Percentiles rank a stretch among this genome's conserved stretches.
Evolutionary conservation across 2,797 vertebrate species (phyloP).

Genomic region (Champsocephalus gunnari): DNA sequence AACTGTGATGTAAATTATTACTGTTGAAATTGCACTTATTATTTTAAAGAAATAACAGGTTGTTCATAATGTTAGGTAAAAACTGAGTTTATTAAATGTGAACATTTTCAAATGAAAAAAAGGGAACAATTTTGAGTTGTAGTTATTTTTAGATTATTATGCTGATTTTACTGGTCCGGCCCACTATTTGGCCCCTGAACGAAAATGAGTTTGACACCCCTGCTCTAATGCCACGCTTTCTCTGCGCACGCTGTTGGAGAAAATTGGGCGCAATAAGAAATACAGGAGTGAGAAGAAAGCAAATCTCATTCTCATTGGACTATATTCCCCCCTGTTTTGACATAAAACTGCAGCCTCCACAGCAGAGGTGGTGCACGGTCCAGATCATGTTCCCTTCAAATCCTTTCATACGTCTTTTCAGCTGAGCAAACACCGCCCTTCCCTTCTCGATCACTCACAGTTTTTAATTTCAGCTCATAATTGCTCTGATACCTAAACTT

Average conservation of each 20-base stretch:
- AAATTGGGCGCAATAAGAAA: constrained; percentile 8
- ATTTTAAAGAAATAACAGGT: no score
- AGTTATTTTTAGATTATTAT: no score
- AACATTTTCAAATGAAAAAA: no score
- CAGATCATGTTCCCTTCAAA: constrained; percentile 43
- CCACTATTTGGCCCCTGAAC: no score
- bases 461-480: constrained; percentile 59
- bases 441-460: constrained; percentile 9
- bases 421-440: constrained; percentile 29
- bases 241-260: constrained; percentile 22
- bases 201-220: no score
- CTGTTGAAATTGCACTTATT: no score
- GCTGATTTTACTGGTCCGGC: no score
- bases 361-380: background rate
- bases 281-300: constrained; percentile 37
- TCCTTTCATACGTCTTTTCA: constrained; percentile 28
- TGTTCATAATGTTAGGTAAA: no score
- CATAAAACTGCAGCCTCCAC: constrained; percentile 19
- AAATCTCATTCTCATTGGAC: constrained; percentile 44
- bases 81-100: no score
- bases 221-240: constrained; percentile 23
- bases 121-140: no score
- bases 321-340: constrained; percentile 29
- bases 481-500: constrained; percentile 40
- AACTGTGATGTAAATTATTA: no score